phyloP scores from a whole-genome alignment of 2,888 invertebrate species.

The Thereva nobilitata region DNA sequence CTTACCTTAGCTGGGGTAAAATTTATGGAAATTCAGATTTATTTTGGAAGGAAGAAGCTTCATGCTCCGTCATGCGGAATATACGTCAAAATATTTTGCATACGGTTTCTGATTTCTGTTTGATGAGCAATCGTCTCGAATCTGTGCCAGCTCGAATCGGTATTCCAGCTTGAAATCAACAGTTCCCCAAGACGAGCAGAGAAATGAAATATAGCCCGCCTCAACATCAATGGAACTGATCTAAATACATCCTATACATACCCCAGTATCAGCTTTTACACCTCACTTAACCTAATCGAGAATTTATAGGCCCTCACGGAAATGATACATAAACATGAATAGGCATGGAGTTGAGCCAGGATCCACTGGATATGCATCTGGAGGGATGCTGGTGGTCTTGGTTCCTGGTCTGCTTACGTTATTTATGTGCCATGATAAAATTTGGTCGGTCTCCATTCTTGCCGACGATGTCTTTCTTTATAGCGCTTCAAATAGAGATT shows the following conservation, averaged over 20 bases:
- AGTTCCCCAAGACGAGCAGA: constrained; percentile 13
- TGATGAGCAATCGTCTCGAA: too few species aligned
- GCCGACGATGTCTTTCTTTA: constrained; percentile 34
- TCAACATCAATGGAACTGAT: constrained; percentile 31
- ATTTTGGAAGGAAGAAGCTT: too few species aligned
- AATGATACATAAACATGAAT: constrained; percentile 34
- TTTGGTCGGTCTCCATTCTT: constrained; percentile 30
- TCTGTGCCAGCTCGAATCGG: too few species aligned
- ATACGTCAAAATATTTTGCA: too few species aligned
- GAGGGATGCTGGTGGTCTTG: neutral
- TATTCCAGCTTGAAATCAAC: constrained; percentile 13
- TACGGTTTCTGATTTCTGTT: too few species aligned
- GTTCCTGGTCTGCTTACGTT: constrained; percentile 12
- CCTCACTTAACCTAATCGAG: constrained; percentile 33
- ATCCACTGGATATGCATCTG: constrained; percentile 6
- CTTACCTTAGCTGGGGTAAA: too few species aligned
- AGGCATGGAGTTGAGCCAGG: constrained; percentile 19
- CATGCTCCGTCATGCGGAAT: too few species aligned
- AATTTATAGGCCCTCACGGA: constrained; percentile 34
- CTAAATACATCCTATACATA: constrained; percentile 8
- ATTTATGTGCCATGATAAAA: constrained; percentile 33
- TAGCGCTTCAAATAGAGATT: constrained; percentile 33
- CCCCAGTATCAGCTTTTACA: constrained; percentile 32
- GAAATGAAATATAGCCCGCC: constrained; percentile 26
- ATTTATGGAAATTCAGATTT: too few species aligned